phyloP scores from a whole-genome alignment of 1,140 invertebrate species.

The Cotesia chilonis region DNA sequence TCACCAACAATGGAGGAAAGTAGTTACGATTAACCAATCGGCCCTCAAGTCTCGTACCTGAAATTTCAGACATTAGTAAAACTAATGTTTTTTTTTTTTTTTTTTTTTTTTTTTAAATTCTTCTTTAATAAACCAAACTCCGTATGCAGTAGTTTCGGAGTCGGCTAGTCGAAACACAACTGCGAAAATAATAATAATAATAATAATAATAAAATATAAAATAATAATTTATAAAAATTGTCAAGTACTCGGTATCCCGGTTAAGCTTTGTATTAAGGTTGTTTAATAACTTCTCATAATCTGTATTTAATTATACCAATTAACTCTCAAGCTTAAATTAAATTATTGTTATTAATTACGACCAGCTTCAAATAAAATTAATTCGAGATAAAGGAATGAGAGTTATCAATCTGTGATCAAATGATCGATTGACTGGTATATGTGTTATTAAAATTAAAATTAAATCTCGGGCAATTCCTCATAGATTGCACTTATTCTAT shows the following conservation, averaged over 20 bases:
- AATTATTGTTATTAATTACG: background rate
- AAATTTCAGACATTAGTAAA: constrained; percentile 28
- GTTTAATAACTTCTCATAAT: constrained; percentile 1
- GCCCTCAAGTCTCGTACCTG: constrained; percentile 39
- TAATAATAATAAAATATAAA: constrained; percentile 10
- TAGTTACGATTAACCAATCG: constrained; percentile 26
- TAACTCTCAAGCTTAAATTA: background rate
- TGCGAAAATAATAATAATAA: constrained; percentile 7
- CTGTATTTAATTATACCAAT: background rate
- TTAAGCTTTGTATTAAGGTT: constrained; percentile 24
- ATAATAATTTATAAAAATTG: background rate
- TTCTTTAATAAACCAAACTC: constrained; percentile 10
- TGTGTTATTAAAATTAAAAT: background rate
- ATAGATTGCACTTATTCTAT: constrained; percentile 27
- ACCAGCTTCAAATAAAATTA: background rate
- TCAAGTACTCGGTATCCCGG: constrained; percentile 1
- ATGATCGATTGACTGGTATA: constrained; percentile 23
- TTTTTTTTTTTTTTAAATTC: too few relatives aligned
- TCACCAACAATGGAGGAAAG: constrained; percentile 13
- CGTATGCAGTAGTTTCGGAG: constrained; percentile 24
- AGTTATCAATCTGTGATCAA: constrained; percentile 33
- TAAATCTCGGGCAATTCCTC: constrained; percentile 5
- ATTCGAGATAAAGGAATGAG: constrained; percentile 5
- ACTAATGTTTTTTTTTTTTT: constrained; percentile 8
- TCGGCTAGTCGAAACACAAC: constrained; percentile 29